Evolutionary conservation across 2,797 vertebrate genomes (phyloP), one percentile per base, ranked within the genome.

Genomic region (Neomorphus geoffroyi): DNA sequence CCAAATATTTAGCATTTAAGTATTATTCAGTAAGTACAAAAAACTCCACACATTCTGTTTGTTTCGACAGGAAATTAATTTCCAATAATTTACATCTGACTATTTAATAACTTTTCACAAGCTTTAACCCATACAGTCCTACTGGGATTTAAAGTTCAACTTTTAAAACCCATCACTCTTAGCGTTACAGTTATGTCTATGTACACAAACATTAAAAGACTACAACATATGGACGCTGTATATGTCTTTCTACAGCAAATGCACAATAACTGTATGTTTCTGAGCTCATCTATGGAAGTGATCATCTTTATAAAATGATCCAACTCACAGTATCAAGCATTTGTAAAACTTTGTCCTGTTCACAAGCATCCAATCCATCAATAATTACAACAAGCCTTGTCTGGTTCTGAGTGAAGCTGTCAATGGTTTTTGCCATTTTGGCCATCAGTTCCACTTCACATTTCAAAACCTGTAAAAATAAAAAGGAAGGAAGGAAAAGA

Each of bases 401-500:
- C 97, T 99, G 99, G 93, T 99, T 99, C 98, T 99, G 99, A 26
- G 99, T 99, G 97, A 99, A 99, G 91, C 99, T 97, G 66, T 99
- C 99, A 19, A 99, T 99, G 51, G 99, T 98, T 96, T 99, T 99
- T 2, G 99, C 98, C 99, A 99, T 99, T 97, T 96, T 98, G 51
- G 99, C 99, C 99, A 99, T 99, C 89, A 99, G 95, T 91, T 99
- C 99, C 94, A 99, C 99, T 96, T 99, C 99, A 24, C 98, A 98
- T 96, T 99, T 99, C 78, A 99, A 97, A 89, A 99, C 99, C 99
- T 99, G 93, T 0, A 19, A 77, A 81, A 70, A 74, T 1, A 1
- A 80, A 81, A 50, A 50, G 39, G 11, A 80, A 82, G 48, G 32
- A 70, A 80, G 3, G 11, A 78, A 64, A 66, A 50, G 9, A 45